Evolutionary conservation across 2,113 vertebrate genomes (phyloP).

Genomic region (Pachycephala philippinensis): DNA sequence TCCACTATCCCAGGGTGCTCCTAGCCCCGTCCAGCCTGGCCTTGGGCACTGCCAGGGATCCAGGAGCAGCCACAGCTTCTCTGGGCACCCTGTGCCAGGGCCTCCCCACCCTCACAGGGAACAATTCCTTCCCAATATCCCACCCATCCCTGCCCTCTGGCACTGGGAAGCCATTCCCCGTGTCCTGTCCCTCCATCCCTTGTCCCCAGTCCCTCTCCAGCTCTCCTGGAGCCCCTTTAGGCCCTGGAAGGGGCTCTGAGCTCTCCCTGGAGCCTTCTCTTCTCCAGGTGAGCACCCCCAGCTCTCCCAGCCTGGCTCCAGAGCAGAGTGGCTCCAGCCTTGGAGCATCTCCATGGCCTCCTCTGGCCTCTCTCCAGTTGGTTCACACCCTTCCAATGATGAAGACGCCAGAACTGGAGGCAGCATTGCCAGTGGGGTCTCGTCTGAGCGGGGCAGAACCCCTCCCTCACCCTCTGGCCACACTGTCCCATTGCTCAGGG

Average conservation of each 20-base stretch:
- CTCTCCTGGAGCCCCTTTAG: too few species aligned
- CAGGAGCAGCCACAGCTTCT: neutral
- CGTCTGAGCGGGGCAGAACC: rapidly evolving
- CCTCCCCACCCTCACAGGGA: rapidly evolving
- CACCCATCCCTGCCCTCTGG: neutral
- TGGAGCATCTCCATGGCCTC: rapidly evolving
- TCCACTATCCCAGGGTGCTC: rapidly evolving
- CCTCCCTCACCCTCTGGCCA: neutral
- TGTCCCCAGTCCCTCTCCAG: neutral
- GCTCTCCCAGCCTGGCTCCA: neutral
- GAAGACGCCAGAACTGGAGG: neutral
- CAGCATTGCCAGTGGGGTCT: neutral
- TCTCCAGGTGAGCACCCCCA: too few species aligned
- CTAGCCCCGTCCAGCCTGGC: rapidly evolving
- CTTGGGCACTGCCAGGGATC: neutral
- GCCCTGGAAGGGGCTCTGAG: too few species aligned
- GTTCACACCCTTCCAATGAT: neutral
- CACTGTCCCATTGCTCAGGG: neutral
- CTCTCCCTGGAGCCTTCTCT: too few species aligned
- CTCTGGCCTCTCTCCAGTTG: neutral
- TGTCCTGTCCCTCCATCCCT: neutral
- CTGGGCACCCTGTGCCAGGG: neutral
- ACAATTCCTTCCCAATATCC: neutral
- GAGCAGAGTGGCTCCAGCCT: neutral
- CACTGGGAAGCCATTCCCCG: neutral